Base-by-base conservation (phyloP, 2,888 invertebrate genomes). In the Bhutanitis thaidina region DNA sequence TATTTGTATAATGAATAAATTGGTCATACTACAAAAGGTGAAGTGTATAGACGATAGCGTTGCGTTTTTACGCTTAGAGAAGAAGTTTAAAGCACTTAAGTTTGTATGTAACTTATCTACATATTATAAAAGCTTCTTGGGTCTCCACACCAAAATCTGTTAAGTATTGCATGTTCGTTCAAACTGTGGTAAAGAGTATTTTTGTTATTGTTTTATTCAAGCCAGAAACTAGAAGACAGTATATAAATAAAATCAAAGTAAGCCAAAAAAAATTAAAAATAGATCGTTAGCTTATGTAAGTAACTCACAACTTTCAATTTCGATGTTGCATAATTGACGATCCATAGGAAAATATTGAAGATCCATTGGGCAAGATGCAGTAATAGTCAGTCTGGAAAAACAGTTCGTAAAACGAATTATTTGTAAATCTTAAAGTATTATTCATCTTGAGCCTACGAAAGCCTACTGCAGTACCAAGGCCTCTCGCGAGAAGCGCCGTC, bases 341-440 rank as follows among this genome's bases (percentile, higher is more conserved):
- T 98, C 98, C 97, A 98, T 97, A 10, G 98, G 98, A 86, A 97
- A 98, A 87, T 97, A 97, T 80, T 97, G 96, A 54, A 98, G 93
- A 84, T 97, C 96, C 97, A 98, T 97, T 40, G 97, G 97, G 90
- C 98, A 98, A 67, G 97, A 96, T 65, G 97, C 97, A 62, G 97
- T 98, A 72, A 98, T 96, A 67, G 97, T 98, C 89, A 98, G 93
- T 84, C 96, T 97, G 91, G 12, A 92, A 92, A 35, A 56, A 64
- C 57, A 49, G 40, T n/a, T n/a, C n/a, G n/a, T n/a, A n/a, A n/a
- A n/a, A n/a, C n/a, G n/a, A n/a, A n/a, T n/a, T n/a, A n/a, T n/a
- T n/a, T n/a, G n/a, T n/a, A n/a, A n/a, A n/a, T n/a, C n/a, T n/a
- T n/a, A n/a, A n/a, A n/a, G n/a, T n/a, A n/a, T n/a, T n/a, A n/a